Base-by-base conservation (phyloP, 1,140 invertebrate species). In the Solen grandis region DNA sequence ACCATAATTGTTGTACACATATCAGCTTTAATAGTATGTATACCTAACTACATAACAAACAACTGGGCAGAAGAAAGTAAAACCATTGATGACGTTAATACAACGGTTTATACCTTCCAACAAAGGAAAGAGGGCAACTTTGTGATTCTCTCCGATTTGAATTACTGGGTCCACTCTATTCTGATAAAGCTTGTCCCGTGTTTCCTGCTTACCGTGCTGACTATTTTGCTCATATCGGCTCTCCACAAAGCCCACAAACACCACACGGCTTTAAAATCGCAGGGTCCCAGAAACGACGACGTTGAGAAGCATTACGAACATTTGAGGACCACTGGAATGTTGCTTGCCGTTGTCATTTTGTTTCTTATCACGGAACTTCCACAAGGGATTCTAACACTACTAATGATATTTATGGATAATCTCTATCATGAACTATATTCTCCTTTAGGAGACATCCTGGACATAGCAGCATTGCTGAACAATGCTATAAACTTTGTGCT, bases 401-500 rank as follows among this genome's bases (percentile, higher is more conserved):
- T 90, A 55, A 85, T 78, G 54, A 84, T 87, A 27, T 76, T 87
- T 41, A 73, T 80, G 29, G 57, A 79, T 36, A 36, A 68, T 0
- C 86, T 92, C 46, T 89, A 85, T 69, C 33, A 83, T 57, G 80
- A 92, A 69, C 85, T 93, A 36, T 93, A 93, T 85, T 68, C 83
- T 38, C 90, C 90, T 25, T 95, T 97, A 62, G 97, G 96, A 0
- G 96, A 97, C 89, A 85, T 98, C 5, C 96, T 98, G 95, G 97
- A 99, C 90, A 95, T 98, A 25, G 91, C 98, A 73, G 97, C 97
- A 0, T 92, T 99, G 8, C 91, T 98, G 55, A 99, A 98, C 91
- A 96, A 96, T 4, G 96, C 96, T 10, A 96, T 98, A 46, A 98
- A 97, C 87, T 98, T 98, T 88, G 95, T 98, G 41, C 93, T 98